Percentiles rank a stretch among this genome's conserved stretches.
Conservation (phyloP, 2,797 vertebrate species). For the Kryptolebias ocellatus region DNA sequence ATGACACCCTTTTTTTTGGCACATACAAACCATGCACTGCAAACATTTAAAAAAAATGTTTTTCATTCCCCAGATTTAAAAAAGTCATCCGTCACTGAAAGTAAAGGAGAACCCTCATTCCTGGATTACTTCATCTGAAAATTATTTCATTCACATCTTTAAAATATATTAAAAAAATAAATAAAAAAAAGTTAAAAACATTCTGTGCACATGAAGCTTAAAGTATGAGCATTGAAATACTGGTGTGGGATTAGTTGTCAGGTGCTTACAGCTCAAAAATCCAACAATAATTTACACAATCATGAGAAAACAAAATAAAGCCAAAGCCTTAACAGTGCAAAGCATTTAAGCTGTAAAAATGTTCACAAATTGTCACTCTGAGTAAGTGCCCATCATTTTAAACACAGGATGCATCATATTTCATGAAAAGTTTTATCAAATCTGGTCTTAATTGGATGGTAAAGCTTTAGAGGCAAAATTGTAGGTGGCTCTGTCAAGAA, state of each 20-base stretch:
- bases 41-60: slow-evolving; percentile 24
- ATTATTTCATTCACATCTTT: slow-evolving; percentile 60
- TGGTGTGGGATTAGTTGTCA: slow-evolving; percentile 49
- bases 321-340: slow-evolving; percentile 63
- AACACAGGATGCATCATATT: slow-evolving; percentile 35
- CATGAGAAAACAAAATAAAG: slow-evolving; percentile 35
- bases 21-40: slow-evolving; percentile 57
- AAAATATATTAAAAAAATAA: slow-evolving; percentile 54
- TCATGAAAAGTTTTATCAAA: slow-evolving; percentile 23
- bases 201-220: slow-evolving; percentile 58
- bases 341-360: slow-evolving; percentile 51
- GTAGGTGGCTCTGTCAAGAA: slow-evolving; percentile 49
- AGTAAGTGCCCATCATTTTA: slow-evolving; percentile 21
- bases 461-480: slow-evolving; percentile 48
- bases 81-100: slow-evolving; percentile 43
- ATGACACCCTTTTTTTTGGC: slow-evolving; percentile 21
- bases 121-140: slow-evolving; percentile 39
- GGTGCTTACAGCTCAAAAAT: slow-evolving; percentile 54
- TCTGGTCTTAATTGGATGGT: slow-evolving; percentile 32
- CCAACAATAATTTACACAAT: slow-evolving; percentile 46
- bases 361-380: slow-evolving; percentile 30
- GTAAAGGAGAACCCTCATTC: slow-evolving; percentile 16
- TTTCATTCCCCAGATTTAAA: slow-evolving; percentile 27
- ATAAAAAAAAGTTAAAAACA: slow-evolving; percentile 48
- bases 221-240: slow-evolving; percentile 51